Conservation (phyloP, 2,113 vertebrate species). For the Psittacara wagleri region DNA sequence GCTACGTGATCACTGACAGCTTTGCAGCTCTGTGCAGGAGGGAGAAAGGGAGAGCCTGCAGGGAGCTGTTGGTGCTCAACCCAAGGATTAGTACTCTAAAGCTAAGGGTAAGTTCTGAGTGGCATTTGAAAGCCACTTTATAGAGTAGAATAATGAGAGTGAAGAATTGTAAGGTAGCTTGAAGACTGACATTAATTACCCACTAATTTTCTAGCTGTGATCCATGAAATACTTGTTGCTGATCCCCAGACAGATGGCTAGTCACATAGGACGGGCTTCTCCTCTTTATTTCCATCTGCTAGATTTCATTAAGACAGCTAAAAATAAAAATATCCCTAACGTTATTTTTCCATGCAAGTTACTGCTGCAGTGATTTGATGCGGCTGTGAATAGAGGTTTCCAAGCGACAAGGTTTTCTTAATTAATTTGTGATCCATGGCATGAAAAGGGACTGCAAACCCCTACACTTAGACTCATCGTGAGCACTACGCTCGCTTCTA, state of each 20-base stretch:
- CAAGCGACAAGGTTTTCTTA: conserved; percentile 38
- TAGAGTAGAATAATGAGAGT: neutral
- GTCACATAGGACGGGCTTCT: conserved; percentile 36
- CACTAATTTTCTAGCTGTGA: conserved; percentile 43
- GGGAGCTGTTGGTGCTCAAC: neutral
- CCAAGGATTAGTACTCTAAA: neutral
- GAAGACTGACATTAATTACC: conserved; percentile 49
- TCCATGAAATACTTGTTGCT: conserved; percentile 40
- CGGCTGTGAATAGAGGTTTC: conserved; percentile 1
- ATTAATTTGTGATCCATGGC: conserved; percentile 43
- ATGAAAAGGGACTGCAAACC: neutral
- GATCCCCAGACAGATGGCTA: conserved; percentile 64
- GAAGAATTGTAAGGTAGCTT: conserved; percentile 1
- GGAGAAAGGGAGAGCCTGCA: neutral
- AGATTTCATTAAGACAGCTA: conserved; percentile 61
- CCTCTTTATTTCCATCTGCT: conserved; percentile 65
- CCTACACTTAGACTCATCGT: neutral
- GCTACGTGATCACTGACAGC: neutral
- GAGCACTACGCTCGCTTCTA: neutral
- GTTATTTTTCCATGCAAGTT: conserved; percentile 54
- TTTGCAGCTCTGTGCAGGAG: neutral
- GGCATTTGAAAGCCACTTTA: neutral
- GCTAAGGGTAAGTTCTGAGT: neutral
- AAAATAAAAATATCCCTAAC: conserved; percentile 55
- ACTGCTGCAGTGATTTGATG: conserved; percentile 25